Percentiles rank a stretch among this genome's conserved stretches.
phyloP scores from a whole-genome alignment of 2,113 vertebrate genomes.

The Tragulus kanchil region DNA sequence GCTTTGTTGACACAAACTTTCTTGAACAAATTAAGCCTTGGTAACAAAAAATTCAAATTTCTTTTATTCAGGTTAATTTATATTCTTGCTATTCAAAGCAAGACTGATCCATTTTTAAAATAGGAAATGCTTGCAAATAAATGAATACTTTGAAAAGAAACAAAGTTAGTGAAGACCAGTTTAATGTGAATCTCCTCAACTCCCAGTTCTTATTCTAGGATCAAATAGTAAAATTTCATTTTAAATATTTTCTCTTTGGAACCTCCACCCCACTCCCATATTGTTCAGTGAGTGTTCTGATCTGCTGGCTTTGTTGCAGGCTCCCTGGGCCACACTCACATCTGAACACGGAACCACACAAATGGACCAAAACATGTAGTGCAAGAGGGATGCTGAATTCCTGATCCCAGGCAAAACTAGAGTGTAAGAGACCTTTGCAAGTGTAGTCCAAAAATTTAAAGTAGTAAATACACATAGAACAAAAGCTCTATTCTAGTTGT shows the following conservation, averaged over 20 bases:
- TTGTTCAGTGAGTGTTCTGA: slow-evolving; percentile 52
- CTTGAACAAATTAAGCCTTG: slow-evolving; percentile 26
- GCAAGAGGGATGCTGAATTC: slow-evolving; percentile 23
- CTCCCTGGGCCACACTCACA: slow-evolving; percentile 67
- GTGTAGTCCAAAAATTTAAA: slow-evolving; percentile 75
- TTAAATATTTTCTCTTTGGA: slow-evolving; percentile 1
- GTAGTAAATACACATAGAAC: slow-evolving; percentile 82
- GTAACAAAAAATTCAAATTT: slow-evolving; percentile 1
- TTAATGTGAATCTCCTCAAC: slow-evolving; percentile 29
- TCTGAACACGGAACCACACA: slow-evolving; percentile 18
- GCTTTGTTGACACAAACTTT: background rate
- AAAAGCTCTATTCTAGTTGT: slow-evolving; percentile 83
- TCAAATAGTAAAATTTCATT: slow-evolving; percentile 48
- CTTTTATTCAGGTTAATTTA: slow-evolving; percentile 66
- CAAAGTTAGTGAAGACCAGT: slow-evolving; percentile 22
- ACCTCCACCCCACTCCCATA: slow-evolving; percentile 53
- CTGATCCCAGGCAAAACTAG: slow-evolving; percentile 26
- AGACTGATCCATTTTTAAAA: background rate
- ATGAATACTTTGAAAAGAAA: background rate
- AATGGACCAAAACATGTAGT: slow-evolving; percentile 31
- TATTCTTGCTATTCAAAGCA: slow-evolving; percentile 25
- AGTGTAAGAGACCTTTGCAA: slow-evolving; percentile 55
- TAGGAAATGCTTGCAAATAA: slow-evolving; percentile 49
- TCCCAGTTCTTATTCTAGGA: slow-evolving; percentile 54
- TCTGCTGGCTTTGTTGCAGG: slow-evolving; percentile 83